Percentiles rank a stretch among this genome's conserved stretches.
Conservation (phyloP, 2,888 invertebrate genomes). For the Tachina lurida region DNA sequence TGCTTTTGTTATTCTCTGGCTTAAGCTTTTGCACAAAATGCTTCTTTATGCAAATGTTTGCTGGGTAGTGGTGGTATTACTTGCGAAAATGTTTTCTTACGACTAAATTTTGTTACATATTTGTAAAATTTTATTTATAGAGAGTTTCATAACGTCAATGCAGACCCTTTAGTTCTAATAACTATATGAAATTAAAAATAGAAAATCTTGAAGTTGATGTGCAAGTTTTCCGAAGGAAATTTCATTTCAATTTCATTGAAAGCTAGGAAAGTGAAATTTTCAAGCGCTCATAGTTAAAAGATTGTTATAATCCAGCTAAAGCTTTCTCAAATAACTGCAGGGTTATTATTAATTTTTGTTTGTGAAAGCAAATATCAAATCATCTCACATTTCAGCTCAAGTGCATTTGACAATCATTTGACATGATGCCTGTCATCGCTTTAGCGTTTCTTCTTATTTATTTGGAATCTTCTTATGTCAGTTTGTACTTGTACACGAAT, state of each 20-base stretch:
- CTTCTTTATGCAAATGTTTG: background rate
- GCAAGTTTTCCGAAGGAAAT: too few relatives aligned
- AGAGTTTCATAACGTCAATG: background rate
- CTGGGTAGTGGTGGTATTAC: background rate
- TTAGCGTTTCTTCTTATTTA: conserved; percentile 30
- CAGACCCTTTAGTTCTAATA: background rate
- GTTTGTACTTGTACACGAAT: conserved; percentile 18
- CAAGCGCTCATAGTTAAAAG: too few relatives aligned
- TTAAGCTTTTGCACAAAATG: too few relatives aligned
- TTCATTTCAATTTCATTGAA: too few relatives aligned
- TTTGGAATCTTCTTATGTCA: conserved; percentile 26
- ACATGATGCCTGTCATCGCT: conserved; percentile 33
- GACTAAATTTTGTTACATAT: background rate
- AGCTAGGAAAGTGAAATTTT: too few relatives aligned
- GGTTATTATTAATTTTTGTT: background rate
- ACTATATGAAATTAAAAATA: too few relatives aligned
- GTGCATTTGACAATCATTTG: conserved; percentile 52
- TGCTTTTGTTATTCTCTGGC: too few relatives aligned
- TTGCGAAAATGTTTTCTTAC: background rate
- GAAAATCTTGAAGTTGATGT: too few relatives aligned
- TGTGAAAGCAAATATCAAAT: background rate
- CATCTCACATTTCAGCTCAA: background rate
- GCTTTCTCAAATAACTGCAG: background rate
- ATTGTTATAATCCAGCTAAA: too few relatives aligned
- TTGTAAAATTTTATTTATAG: conserved; percentile 7